Conservation (phyloP, 2,888 invertebrate genomes). For the Prosapia bicincta region DNA sequence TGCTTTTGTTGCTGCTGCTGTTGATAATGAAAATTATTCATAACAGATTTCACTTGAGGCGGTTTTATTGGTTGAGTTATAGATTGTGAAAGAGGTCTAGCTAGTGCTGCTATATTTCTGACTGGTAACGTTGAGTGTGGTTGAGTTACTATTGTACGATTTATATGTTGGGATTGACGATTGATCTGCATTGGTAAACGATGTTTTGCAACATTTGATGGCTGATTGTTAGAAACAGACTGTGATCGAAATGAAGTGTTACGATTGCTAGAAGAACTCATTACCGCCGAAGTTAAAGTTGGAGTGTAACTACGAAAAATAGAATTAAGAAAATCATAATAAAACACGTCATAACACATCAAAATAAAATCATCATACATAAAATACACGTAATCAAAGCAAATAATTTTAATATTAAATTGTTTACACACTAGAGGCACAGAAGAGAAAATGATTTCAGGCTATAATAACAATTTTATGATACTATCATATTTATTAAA, state of each 20-base stretch:
- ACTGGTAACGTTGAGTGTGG: slow-evolving; percentile 30
- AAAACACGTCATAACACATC: too few species aligned
- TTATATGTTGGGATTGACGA: slow-evolving; percentile 21
- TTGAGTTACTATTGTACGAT: slow-evolving; percentile 4
- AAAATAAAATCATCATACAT: too few species aligned
- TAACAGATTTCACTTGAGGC: not conserved
- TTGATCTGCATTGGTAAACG: slow-evolving; percentile 29
- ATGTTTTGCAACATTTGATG: slow-evolving; percentile 23
- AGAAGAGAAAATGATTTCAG: too few species aligned
- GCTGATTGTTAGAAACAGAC: slow-evolving; percentile 7
- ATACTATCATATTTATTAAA: too few species aligned
- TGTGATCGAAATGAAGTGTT: not conserved
- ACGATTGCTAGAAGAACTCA: slow-evolving; percentile 4
- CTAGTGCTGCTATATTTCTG: slow-evolving; percentile 36
- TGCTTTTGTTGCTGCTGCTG: slow-evolving; percentile 5
- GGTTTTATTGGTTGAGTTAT: not conserved
- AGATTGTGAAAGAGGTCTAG: slow-evolving; percentile 29
- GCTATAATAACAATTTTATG: too few species aligned
- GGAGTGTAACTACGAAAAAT: slow-evolving; percentile 23
- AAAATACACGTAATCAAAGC: too few species aligned
- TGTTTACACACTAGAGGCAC: too few species aligned
- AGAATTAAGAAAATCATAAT: too few species aligned
- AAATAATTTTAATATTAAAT: too few species aligned
- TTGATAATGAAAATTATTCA: not conserved
- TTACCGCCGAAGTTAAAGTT: slow-evolving; percentile 13